Conservation (phyloP, 1,140 invertebrate genomes). For the Cotesia typhae region DNA sequence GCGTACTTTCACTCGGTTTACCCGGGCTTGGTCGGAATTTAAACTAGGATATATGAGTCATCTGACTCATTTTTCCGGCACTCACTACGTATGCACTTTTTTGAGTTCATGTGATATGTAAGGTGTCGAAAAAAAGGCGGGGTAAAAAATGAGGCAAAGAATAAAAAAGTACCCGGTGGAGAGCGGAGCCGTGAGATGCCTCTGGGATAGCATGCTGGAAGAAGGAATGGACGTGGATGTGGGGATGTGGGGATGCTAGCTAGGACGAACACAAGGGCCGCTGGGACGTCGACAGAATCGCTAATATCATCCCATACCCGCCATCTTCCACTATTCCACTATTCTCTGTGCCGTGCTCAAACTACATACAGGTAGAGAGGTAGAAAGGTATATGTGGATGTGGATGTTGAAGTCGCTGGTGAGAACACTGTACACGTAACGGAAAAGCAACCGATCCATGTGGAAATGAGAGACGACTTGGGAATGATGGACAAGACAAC, state of each 20-base stretch:
- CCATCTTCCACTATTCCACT: neutral
- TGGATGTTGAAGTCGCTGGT: neutral
- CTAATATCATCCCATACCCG: constrained; percentile 46
- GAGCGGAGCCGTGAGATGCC: constrained; percentile 25
- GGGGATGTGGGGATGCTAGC: constrained; percentile 46
- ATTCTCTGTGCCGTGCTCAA: neutral
- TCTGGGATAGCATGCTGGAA: constrained; percentile 4
- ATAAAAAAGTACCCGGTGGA: constrained; percentile 27
- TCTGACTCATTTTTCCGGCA: constrained; percentile 14
- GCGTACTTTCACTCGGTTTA: constrained; percentile 18
- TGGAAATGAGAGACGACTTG: constrained; percentile 28
- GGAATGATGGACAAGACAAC: constrained; percentile 29
- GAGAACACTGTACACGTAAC: neutral
- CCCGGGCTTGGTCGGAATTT: constrained; percentile 9
- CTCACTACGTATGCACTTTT: constrained; percentile 43
- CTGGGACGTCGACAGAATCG: constrained; percentile 54
- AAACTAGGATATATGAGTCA: constrained; percentile 16
- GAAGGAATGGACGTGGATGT: constrained; percentile 40
- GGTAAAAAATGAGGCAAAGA: constrained; percentile 43
- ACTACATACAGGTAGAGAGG: no score
- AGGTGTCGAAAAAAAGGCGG: constrained; percentile 37
- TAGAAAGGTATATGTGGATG: neutral
- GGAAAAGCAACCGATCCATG: constrained; percentile 20
- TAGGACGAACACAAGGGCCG: constrained; percentile 45
- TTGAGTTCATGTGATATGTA: constrained; percentile 43